Evolutionary conservation across 2,888 invertebrate genomes (phyloP), one percentile per base, ranked within the genome.

Genomic region (Eupithecia subfuscata): DNA sequence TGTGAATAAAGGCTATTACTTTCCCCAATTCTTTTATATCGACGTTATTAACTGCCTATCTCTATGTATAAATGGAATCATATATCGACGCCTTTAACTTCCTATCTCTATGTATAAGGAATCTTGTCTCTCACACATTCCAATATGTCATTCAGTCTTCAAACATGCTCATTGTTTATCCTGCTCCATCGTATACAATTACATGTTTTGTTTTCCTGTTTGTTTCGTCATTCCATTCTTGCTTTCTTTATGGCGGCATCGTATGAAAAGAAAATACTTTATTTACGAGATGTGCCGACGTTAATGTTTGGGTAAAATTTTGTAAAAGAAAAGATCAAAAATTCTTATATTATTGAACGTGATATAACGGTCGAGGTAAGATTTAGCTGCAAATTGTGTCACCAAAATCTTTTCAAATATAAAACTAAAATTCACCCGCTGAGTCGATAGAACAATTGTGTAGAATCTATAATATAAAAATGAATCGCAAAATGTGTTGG

Each of bases 191-290:
- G 43, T 60, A 22, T 65, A 40, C 22, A 69, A 65, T 74, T 68
- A 45, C 30, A 8, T 75, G 75, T 74, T 45, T 68, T 71, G 64
- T 74, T 76, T 76, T 74, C 76, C 71, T 76, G 76, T 76, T 76
- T 76, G 69, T 64, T 52, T 76, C 74, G 71, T 64, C 68, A 56
- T 70, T 70, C 56, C 64, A 22, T 69, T 72, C 22, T 71, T 37
- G 40, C 52, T 45, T 70, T 71, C 30, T 43, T 64, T 68, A 40
- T 68, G 43, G 25, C 43, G 7, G 43, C n/a, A 65, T 56, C 56
- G n/a, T 25, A 60, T 60, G n/a, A 22, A 56, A 60, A 25, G 60
- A 60, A 25, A 60, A 60, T 60, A n/a, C 18, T 16, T 18, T 8
- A 60, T 60, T 25, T 60, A 25, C 25, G 60, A 25, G 11, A 6